Conservation (phyloP, 1,140 invertebrate genomes). For the Phthorimaea operculella region DNA sequence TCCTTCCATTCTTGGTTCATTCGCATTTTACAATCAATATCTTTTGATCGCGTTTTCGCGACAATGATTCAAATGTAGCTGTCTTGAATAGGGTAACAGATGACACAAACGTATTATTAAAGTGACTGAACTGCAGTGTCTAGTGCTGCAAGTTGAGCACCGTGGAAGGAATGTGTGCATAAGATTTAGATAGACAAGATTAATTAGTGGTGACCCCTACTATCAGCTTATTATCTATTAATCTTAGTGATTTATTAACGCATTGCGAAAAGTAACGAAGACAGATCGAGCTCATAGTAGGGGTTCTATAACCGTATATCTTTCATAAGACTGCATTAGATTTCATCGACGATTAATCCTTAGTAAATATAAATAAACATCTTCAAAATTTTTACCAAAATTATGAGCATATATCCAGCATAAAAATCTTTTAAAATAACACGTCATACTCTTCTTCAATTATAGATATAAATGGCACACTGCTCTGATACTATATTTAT, state of each 20-base stretch:
- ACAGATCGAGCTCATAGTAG: constrained; percentile 3
- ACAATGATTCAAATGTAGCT: no score
- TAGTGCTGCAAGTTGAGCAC: constrained; percentile 45
- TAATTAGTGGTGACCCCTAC: constrained; percentile 10
- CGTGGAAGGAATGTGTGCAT: constrained; percentile 66
- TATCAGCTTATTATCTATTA: background rate
- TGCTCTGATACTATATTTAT: constrained; percentile 60
- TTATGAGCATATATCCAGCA: constrained; percentile 65
- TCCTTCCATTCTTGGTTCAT: no score
- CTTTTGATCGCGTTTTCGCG: no score
- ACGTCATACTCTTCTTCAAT: constrained; percentile 50
- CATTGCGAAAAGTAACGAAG: background rate
- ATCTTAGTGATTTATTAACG: background rate
- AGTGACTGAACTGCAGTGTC: no score
- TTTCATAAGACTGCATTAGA: constrained; percentile 36
- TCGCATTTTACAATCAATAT: no score
- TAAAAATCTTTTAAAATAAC: constrained; percentile 66
- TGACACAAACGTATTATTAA: no score
- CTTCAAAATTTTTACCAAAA: constrained; percentile 61
- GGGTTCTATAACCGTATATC: constrained; percentile 16
- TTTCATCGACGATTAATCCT: constrained; percentile 39
- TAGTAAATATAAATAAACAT: constrained; percentile 63
- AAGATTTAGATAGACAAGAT: constrained; percentile 32
- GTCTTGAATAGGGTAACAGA: no score
- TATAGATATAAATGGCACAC: constrained; percentile 64